Conservation (phyloP, 1,140 invertebrate genomes). For the Lasioglossum baleicum region DNA sequence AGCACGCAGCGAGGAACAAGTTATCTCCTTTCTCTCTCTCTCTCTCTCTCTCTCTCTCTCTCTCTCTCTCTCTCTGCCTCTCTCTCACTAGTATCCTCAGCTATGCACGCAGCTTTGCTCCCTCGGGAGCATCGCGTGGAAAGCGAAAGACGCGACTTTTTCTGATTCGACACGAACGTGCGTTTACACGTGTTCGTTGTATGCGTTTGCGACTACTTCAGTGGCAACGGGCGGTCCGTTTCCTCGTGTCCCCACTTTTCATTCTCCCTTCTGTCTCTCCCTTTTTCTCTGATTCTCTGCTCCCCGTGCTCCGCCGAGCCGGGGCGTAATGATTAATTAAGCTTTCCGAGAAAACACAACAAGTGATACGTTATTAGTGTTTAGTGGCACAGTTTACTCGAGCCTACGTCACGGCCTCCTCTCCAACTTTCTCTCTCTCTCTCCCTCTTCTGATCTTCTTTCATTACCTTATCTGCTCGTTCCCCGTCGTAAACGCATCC, state of each 20-base stretch:
- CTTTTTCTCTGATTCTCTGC: not conserved
- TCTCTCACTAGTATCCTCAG: not conserved
- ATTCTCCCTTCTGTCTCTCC: not conserved
- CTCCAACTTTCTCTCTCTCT: not conserved
- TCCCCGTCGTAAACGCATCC: not conserved
- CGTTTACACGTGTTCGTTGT: constrained; percentile 1
- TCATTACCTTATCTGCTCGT: not conserved
- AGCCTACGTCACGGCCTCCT: constrained; percentile 40
- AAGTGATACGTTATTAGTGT: constrained; percentile 75
- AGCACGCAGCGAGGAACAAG: not conserved
- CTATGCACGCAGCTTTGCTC: constrained; percentile 7
- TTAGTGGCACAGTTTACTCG: constrained; percentile 72
- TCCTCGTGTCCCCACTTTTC: not conserved
- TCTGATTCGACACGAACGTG: constrained; percentile 35
- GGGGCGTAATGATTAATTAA: constrained; percentile 74
- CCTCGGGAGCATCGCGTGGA: constrained; percentile 39
- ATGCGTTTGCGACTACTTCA: constrained; percentile 1
- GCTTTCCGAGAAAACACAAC: constrained; percentile 75
- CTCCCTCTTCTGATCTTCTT: not conserved
- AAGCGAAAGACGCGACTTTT: constrained; percentile 36
- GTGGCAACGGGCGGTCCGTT: constrained; percentile 41
- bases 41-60: too few relatives aligned
- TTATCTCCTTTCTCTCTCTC: not conserved
- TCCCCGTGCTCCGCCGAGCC: constrained; percentile 20
- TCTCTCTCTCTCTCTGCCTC: too few relatives aligned